These are phyloP conservation scores for Epistrophe eligans DNA, from an alignment of 2,888 invertebrate genomes.

Conservation along the genomic window DNA sequence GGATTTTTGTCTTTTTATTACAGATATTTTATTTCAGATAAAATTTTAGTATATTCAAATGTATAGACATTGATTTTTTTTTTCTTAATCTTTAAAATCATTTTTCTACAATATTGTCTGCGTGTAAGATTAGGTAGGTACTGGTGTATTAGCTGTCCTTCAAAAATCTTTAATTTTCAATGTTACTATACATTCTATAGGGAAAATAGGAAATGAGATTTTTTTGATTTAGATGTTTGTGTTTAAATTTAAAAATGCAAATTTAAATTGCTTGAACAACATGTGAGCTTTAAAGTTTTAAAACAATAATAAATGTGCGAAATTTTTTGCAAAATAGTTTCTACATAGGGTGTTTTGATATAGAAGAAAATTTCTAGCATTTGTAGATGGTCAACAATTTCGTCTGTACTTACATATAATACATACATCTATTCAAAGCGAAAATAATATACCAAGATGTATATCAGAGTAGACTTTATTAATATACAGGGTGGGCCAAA, in stretches of 20 bases:
- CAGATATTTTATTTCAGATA: constrained; percentile 16
- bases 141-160: constrained; percentile 49
- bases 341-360: background rate
- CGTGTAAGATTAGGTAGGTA: background rate
- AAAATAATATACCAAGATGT: too few species aligned
- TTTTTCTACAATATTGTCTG: background rate
- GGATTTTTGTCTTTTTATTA: constrained; percentile 56
- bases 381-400: too few species aligned
- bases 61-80: background rate
- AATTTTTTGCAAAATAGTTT: background rate
- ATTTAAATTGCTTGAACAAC: background rate
- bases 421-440: too few species aligned
- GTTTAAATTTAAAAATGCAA: background rate
- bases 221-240: background rate
- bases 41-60: background rate
- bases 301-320: background rate
- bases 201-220: background rate
- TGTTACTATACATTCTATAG: constrained; percentile 22
- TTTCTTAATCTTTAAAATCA: background rate
- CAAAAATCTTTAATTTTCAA: constrained; percentile 64
- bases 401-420: too few species aligned
- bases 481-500: too few species aligned
- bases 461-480: too few species aligned
- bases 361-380: background rate
- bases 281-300: background rate